A percentile compares a stretch with the other conserved stretches of the same genome.
These are phyloP conservation scores for Buteo buteo DNA, from an alignment of 2,113 vertebrate genomes.

Conservation along the genomic window DNA sequence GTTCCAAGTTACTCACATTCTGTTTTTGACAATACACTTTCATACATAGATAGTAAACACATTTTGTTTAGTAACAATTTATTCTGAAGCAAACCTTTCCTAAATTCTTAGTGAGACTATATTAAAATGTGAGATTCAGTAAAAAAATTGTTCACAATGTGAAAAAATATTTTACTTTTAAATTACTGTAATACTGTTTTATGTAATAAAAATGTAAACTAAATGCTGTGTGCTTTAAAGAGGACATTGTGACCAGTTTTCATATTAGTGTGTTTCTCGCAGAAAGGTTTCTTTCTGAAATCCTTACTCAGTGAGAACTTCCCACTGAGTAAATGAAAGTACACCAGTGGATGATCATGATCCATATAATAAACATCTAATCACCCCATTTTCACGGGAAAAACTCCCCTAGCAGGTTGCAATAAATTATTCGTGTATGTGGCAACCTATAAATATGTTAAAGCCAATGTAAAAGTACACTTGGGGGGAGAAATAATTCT, in stretches of 20 bases:
- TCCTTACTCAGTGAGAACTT: not conserved
- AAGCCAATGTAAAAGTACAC: not conserved
- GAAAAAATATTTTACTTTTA: not conserved
- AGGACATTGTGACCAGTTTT: not conserved
- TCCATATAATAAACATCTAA: not conserved
- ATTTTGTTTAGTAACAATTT: not conserved
- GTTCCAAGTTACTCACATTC: constrained; percentile 22
- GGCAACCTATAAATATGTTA: not conserved
- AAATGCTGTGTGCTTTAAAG: not conserved
- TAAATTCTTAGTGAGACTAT: not conserved
- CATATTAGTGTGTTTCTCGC: not conserved
- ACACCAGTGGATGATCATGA: not conserved
- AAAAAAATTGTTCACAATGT: not conserved
- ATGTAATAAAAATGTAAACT: not conserved
- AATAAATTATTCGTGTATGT: not conserved
- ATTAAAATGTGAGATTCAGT: not conserved
- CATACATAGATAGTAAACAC: not conserved
- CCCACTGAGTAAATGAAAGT: not conserved
- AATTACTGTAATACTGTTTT: not conserved
- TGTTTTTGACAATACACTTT: not conserved
- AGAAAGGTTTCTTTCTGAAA: not conserved
- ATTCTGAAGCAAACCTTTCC: not conserved
- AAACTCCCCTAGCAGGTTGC: not conserved
- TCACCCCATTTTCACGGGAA: not conserved
- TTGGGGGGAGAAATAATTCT: rapidly evolving